Conservation (phyloP, 2,797 vertebrate species). For the Champsocephalus esox region DNA sequence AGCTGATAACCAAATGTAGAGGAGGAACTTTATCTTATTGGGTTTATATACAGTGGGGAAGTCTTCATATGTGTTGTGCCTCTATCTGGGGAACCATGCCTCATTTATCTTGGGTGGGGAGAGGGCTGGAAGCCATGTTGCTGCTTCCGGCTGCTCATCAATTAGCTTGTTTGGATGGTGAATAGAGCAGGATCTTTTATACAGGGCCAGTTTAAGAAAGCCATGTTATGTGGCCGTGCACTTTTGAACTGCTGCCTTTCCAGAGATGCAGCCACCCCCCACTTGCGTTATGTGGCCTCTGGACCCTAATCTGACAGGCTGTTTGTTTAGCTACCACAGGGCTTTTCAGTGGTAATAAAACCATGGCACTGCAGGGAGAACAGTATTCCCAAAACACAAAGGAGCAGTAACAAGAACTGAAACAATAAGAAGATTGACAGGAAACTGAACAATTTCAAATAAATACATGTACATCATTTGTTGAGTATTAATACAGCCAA, state of each 20-base stretch:
- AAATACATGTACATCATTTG: background rate
- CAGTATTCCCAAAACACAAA: conserved; percentile 1
- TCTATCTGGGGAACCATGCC: conserved; percentile 62
- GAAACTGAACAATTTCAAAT: background rate
- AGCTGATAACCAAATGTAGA: conserved; percentile 46
- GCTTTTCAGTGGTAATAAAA: conserved; percentile 56
- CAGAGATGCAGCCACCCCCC: background rate
- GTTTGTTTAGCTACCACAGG: conserved; percentile 47
- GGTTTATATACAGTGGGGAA: background rate
- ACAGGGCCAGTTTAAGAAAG: conserved; percentile 33
- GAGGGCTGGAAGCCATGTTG: conserved; percentile 21
- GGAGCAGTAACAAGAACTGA: background rate
- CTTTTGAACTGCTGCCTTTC: conserved; percentile 19
- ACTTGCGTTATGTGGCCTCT: conserved; percentile 27
- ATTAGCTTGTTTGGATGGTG: conserved; percentile 24
- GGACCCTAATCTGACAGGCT: conserved; percentile 40
- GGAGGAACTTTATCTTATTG: conserved; percentile 39
- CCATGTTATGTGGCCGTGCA: background rate
- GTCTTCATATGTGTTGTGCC: conserved; percentile 1
- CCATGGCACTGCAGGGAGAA: conserved; percentile 21
- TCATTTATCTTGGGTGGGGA: conserved; percentile 77
- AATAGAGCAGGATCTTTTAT: conserved; percentile 23
- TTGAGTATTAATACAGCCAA: background rate
- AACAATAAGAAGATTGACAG: conserved; percentile 1
- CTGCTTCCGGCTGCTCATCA: conserved; percentile 29